Evolutionary conservation across 1,140 invertebrate genomes (phyloP), one percentile per base, ranked within the genome.

Genomic region (Drusus annulatus): DNA sequence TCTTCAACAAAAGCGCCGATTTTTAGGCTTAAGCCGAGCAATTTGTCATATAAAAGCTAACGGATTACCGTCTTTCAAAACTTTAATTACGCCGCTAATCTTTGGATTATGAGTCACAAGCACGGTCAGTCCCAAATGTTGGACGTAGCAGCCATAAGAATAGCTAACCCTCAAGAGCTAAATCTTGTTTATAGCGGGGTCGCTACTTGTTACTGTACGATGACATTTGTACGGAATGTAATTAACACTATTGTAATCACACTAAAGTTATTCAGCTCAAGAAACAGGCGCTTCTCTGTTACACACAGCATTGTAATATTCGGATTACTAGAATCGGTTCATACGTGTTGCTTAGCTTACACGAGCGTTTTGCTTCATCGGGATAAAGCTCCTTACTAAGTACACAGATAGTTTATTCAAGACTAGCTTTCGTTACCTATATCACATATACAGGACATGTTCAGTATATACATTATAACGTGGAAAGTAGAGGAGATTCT

Each of bases 211-310:
- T 45, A 45, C 36, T 45, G 3, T 7, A 51, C 28, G 31, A 10
- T 8, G 45, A 13, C 23, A 25, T n/a, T 75, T 54, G 71, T 73
- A 60, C 52, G 50, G 51, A 74, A 75, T 75, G 76, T 80, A 75
- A 76, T 80, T 80, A 80, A 76, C 73, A 75, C 45, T 69, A 76
- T 76, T 80, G 23, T 76, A 80, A 80, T 76, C 76, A 68, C 58
- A 25, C 60, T 69, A n/a, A 25, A 80, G 78, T 75, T 80, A 74
- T 80, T 80, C 71, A 45, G 69, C 65, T 62, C 25, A 63, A 74
- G 69, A 75, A 80, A 75, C 71, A 45, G 28, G 36, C 36, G 56
- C 62, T 25, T 21, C 25, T 56, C 65, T 15, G 25, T 45, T 74
- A 36, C 78, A 75, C 28, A 80, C 78, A 65, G 73, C 28, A 50